Conservation (phyloP, 2,888 invertebrate genomes). For the Sarcophaga subvicina region DNA sequence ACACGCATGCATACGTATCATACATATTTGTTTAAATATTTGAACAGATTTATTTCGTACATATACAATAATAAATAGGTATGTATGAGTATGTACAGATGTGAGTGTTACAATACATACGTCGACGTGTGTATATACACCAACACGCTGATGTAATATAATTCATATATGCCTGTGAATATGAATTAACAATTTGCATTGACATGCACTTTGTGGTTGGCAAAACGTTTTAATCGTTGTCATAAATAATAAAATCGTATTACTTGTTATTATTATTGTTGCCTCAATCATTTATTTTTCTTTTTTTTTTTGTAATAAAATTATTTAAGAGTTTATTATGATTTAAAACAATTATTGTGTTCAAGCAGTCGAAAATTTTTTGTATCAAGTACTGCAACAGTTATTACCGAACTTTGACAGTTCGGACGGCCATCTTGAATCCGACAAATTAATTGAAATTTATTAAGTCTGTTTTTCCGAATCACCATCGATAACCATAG, state of each 20-base stretch:
- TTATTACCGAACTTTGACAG: too few species aligned
- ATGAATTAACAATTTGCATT: not conserved
- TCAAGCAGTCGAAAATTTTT: too few species aligned
- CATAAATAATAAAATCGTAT: constrained; percentile 30
- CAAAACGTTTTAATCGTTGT: constrained; percentile 52
- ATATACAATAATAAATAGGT: too few species aligned
- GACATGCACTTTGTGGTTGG: constrained; percentile 52
- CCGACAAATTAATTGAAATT: too few species aligned
- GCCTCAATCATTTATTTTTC: constrained; percentile 20
- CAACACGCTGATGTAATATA: not conserved
- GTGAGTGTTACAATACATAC: too few species aligned
- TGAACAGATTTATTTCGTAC: not conserved
- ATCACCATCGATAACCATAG: too few species aligned
- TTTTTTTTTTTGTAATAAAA: not conserved
- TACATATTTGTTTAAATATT: too few species aligned
- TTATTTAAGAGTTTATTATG: not conserved
- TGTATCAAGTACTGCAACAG: too few species aligned
- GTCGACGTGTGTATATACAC: constrained; percentile 16
- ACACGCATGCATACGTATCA: not conserved
- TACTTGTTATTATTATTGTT: constrained; percentile 24
- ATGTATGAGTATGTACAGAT: too few species aligned
- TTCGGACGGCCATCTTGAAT: too few species aligned
- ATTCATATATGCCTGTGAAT: not conserved
- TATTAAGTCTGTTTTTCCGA: too few species aligned
- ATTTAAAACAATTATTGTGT: not conserved